Percentiles rank a stretch among this genome's conserved stretches.
phyloP scores from a whole-genome alignment of 2,797 vertebrate species.

The Pelochelys cantorii region DNA sequence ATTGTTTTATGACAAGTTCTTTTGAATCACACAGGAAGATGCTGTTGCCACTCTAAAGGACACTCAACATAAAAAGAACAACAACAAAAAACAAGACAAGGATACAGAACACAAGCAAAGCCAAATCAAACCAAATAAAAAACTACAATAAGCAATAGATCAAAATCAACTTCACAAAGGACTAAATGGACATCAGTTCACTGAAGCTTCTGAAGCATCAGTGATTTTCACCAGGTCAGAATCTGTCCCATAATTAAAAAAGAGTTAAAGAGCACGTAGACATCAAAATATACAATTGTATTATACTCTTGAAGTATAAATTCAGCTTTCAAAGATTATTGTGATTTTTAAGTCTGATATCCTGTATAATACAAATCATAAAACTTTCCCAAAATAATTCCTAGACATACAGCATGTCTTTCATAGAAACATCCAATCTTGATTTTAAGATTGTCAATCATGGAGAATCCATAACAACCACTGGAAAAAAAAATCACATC shows the following conservation, averaged over 20 bases:
- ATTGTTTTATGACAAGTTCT: slow-evolving; percentile 6
- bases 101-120: not conserved
- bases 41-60: not conserved
- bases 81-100: not conserved
- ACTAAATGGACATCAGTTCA: not conserved
- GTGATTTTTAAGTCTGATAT: no score
- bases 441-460: no score
- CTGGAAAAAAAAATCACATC: no score
- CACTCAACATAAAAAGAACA: not conserved
- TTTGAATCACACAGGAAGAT: not conserved
- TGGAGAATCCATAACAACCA: no score
- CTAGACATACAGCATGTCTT: no score
- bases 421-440: no score
- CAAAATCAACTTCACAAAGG: no score
- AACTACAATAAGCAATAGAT: no score
- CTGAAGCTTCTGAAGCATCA: not conserved
- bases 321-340: no score
- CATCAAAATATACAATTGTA: not conserved
- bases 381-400: no score
- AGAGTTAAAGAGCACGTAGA: not conserved
- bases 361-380: no score
- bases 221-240: not conserved
- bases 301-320: not conserved
- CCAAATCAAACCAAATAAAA: not conserved
- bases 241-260: not conserved